Conservation (phyloP, 2,888 invertebrate genomes). For the Lasius fuliginosus region DNA sequence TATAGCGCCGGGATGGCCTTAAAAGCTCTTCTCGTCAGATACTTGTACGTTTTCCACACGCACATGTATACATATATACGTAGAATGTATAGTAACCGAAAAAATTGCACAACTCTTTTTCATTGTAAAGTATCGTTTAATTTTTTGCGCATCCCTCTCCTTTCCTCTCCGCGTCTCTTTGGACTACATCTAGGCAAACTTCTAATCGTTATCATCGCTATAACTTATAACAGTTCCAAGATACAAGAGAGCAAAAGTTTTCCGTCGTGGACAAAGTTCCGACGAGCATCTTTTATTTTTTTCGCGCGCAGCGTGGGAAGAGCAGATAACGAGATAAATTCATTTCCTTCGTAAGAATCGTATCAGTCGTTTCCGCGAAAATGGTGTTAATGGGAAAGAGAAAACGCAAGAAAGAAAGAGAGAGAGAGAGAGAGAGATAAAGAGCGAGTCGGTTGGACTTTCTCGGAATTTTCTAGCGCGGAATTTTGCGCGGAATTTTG, state of each 20-base stretch:
- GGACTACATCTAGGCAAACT: background rate
- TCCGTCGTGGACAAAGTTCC: constrained; percentile 1
- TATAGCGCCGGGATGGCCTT: background rate
- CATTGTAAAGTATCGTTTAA: background rate
- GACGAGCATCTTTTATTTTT: constrained; percentile 24
- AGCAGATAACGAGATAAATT: constrained; percentile 27
- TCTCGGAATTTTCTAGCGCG: background rate
- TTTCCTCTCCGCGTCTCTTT: background rate
- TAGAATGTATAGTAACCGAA: background rate
- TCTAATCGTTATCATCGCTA: constrained; percentile 30
- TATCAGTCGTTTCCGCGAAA: background rate
- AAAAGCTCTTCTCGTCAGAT: constrained; percentile 28
- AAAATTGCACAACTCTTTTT: constrained; percentile 6
- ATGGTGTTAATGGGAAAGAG: background rate
- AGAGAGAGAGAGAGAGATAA: background rate
- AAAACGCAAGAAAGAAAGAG: background rate
- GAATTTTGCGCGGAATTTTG: background rate
- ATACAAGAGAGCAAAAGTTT: constrained; percentile 32
- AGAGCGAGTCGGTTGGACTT: background rate
- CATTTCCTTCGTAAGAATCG: background rate
- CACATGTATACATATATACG: too few species aligned
- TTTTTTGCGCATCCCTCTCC: background rate
- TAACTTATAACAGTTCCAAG: constrained; percentile 25
- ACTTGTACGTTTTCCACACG: background rate
- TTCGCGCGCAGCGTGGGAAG: background rate